Conservation (phyloP, 30 jellyfish, hydroid and myxozoan species). For the Pelagia noctiluca region DNA sequence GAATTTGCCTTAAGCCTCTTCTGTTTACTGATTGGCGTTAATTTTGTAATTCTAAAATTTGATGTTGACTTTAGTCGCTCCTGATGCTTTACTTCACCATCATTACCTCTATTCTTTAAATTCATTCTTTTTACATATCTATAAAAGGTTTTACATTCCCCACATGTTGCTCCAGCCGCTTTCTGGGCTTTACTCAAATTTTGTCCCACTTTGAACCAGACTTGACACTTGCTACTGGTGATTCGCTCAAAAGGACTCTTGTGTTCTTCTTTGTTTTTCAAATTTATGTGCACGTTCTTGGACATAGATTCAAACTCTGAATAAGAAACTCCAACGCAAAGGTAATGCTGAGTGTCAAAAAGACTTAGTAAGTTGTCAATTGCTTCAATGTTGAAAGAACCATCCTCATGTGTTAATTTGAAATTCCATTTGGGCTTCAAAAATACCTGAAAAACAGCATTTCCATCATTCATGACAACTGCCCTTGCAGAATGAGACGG, state of each 20-base stretch:
- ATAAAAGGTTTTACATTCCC: slow-evolving; percentile 39
- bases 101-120: neutral
- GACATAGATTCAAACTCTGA: slow-evolving; percentile 9
- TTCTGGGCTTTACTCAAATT: slow-evolving; percentile 27
- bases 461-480: neutral
- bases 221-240: slow-evolving; percentile 15
- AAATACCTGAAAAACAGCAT: neutral
- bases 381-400: neutral
- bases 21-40: slow-evolving; percentile 26
- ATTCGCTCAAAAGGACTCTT: slow-evolving; percentile 42
- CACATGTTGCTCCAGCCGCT: slow-evolving; percentile 43
- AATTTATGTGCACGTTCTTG: slow-evolving; percentile 12
- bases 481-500: neutral
- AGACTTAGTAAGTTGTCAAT: neutral
- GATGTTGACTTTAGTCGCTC: slow-evolving; percentile 50
- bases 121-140: slow-evolving; percentile 48
- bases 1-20: slow-evolving; percentile 1
- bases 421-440: neutral
- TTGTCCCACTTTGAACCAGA: slow-evolving; percentile 35
- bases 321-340: slow-evolving; percentile 7
- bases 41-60: slow-evolving; percentile 30
- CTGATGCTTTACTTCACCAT: neutral
- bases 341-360: too few species aligned
- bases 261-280: slow-evolving; percentile 30
- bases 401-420: neutral